Evolutionary conservation across 2,888 invertebrate species (phyloP).

Genomic region (Matsumyia berberina): DNA sequence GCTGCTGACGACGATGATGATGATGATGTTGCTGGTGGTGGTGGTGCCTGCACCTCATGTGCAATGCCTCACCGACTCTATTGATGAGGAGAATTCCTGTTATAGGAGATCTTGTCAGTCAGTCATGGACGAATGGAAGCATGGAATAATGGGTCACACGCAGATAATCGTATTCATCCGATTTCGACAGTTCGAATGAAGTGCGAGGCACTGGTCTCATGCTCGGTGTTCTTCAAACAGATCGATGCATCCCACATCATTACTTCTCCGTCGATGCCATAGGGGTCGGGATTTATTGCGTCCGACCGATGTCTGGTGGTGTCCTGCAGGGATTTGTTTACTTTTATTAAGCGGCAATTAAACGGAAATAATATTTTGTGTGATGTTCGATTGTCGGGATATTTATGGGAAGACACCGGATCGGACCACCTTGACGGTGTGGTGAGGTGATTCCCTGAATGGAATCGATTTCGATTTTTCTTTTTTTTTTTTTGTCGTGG

Average conservation of each 20-base stretch:
- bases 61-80: constrained; percentile 15
- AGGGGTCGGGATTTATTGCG: constrained; percentile 65
- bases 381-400: constrained; percentile 62
- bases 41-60: background rate
- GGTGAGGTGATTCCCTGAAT: constrained; percentile 45
- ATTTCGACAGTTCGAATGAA: constrained; percentile 62
- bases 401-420: constrained; percentile 46
- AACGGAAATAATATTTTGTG: constrained; percentile 77
- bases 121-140: constrained; percentile 40
- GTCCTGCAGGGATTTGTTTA: constrained; percentile 76
- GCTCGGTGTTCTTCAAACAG: constrained; percentile 69
- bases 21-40: constrained; percentile 19
- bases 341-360: constrained; percentile 77
- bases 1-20: constrained; percentile 33
- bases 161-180: constrained; percentile 56
- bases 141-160: constrained; percentile 56
- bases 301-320: constrained; percentile 40
- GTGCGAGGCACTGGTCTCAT: constrained; percentile 14
- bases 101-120: constrained; percentile 52
- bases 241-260: constrained; percentile 57
- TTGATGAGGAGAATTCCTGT: constrained; percentile 38
- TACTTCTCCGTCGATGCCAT: constrained; percentile 22
- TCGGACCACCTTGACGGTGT: constrained; percentile 67
- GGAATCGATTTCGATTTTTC: constrained; percentile 35
- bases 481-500: constrained; percentile 37